phyloP scores from a whole-genome alignment of 2,888 invertebrate species.

The Chrysina gloriosa region DNA sequence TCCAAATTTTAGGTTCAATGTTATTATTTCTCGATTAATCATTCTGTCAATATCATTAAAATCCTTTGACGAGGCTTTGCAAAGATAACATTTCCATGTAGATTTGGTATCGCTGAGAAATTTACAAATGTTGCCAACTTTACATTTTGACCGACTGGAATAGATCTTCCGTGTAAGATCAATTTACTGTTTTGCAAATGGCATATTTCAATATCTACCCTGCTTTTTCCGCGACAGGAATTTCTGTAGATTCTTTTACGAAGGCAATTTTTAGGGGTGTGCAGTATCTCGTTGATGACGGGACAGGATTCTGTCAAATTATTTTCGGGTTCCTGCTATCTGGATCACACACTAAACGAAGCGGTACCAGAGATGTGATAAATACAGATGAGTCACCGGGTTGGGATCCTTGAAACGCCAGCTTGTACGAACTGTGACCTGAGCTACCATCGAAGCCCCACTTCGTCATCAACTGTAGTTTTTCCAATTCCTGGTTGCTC shows the following conservation, averaged over 20 bases:
- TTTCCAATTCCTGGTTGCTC: no score
- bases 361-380: constrained; percentile 53
- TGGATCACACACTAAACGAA: constrained; percentile 49
- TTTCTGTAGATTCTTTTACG: no score
- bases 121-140: constrained; percentile 51
- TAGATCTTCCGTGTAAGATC: no score
- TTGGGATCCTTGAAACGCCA: no score
- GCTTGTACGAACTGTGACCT: constrained; percentile 51
- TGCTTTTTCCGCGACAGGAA: no score
- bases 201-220: constrained; percentile 43
- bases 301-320: constrained; percentile 54
- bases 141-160: constrained; percentile 37
- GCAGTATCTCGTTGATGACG: constrained; percentile 53
- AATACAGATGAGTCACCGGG: constrained; percentile 53
- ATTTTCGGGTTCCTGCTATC: no score
- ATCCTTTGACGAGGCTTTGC: constrained; percentile 45
- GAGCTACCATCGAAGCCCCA: constrained; percentile 42
- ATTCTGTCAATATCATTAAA: constrained; percentile 46
- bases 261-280: constrained; percentile 54
- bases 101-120: constrained; percentile 38
- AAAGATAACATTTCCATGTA: constrained; percentile 41
- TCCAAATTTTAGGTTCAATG: constrained; percentile 7
- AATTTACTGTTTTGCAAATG: no score
- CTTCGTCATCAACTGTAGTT: no score
- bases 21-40: constrained; percentile 4